Evolutionary conservation across 2,888 invertebrate genomes (phyloP).

Genomic region (Coelogynopora nodosa): DNA sequence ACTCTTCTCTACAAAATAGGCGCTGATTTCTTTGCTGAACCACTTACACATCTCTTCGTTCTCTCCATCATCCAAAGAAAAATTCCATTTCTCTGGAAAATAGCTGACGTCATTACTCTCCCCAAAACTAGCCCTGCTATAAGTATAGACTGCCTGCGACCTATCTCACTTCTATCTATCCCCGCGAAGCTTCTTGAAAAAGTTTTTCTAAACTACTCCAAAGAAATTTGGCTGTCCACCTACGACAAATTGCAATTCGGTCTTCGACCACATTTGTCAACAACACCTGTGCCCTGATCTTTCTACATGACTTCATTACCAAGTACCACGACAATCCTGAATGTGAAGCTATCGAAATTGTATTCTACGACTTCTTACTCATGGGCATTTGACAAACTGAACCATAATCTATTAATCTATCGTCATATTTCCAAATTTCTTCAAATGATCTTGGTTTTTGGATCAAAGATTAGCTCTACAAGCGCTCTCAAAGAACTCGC

Average conservation of each 20-base stretch:
- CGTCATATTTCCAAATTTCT: no score
- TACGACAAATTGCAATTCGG: no score
- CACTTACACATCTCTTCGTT: slow-evolving; percentile 25
- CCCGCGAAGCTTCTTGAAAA: background rate
- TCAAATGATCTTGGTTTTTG: no score
- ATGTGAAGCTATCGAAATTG: background rate
- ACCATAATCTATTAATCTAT: background rate
- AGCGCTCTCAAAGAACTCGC: no score
- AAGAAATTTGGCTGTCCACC: no score
- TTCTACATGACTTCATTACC: no score
- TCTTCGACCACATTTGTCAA: no score
- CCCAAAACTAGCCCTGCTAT: slow-evolving; percentile 22
- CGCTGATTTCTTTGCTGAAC: background rate
- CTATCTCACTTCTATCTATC: background rate
- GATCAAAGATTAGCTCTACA: no score
- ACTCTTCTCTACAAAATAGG: slow-evolving; percentile 18
- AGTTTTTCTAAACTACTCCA: background rate
- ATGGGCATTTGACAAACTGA: background rate
- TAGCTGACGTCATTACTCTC: slow-evolving; percentile 16
- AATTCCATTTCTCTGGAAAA: slow-evolving; percentile 16
- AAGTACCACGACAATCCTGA: background rate
- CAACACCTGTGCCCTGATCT: no score
- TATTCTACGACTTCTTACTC: background rate
- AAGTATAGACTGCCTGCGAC: background rate
- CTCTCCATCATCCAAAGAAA: slow-evolving; percentile 1